A percentile compares a stretch with the other conserved stretches of the same genome.
phyloP scores from a whole-genome alignment of 2,113 vertebrate genomes.

The Herpetotheres cachinnans region DNA sequence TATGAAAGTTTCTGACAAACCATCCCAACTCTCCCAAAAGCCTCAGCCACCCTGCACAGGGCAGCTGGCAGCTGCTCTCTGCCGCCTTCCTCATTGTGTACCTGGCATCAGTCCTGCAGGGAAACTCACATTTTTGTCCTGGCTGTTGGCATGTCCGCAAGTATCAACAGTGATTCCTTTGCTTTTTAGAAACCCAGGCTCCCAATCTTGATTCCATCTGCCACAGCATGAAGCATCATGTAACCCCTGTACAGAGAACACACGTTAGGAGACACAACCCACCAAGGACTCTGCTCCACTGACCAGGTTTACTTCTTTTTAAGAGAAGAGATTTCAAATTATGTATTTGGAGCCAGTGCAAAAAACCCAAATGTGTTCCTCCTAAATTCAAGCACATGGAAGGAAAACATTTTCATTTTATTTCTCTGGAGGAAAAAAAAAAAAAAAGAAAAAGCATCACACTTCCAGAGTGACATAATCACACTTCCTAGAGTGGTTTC shows the following conservation, averaged over 20 bases:
- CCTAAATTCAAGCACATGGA: neutral
- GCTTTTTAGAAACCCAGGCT: neutral
- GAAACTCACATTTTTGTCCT: neutral
- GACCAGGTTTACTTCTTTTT: rapidly evolving
- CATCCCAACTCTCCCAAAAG: neutral
- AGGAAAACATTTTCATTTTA: neutral
- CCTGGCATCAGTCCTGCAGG: neutral
- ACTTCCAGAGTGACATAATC: neutral
- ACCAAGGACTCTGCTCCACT: neutral
- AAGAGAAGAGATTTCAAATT: neutral
- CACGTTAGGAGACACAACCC: neutral
- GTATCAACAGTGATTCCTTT: neutral
- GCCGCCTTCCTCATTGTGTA: neutral
- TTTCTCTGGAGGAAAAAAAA: neutral
- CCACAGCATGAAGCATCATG: rapidly evolving
- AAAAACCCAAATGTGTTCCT: neutral
- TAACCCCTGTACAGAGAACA: neutral
- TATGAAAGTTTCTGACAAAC: neutral
- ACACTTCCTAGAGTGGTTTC: neutral
- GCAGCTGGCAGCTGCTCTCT: neutral
- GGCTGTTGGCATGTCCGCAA: neutral
- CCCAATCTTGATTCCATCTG: neutral
- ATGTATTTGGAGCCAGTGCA: neutral
- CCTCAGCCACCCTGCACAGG: neutral
- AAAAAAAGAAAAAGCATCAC: neutral